These are phyloP conservation scores for Pseudochromis fuscus DNA, from an alignment of 2,797 vertebrate species.

Conservation along the genomic window DNA sequence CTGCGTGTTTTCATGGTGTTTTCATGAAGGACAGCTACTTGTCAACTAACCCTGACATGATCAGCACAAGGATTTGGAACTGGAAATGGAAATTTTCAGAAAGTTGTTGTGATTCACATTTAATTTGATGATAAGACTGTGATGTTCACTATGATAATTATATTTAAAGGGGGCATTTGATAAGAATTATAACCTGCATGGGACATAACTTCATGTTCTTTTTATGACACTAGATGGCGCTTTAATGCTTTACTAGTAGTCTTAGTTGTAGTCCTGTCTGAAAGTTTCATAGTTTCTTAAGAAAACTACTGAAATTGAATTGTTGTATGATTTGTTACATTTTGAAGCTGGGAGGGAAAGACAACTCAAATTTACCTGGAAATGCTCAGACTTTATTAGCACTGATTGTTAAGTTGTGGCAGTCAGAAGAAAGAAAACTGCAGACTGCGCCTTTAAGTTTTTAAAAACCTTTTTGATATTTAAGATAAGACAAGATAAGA, in stretches of 20 bases:
- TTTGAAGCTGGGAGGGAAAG: not conserved
- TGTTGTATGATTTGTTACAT: not conserved
- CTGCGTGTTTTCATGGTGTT: conserved; percentile 22
- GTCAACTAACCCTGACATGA: not conserved
- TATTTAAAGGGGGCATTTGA: not conserved
- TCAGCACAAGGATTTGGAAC: not conserved
- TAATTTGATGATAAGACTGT: not conserved
- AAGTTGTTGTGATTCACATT: not conserved
- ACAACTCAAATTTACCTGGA: not conserved
- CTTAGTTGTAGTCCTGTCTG: not conserved
- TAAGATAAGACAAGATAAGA: too few species aligned
- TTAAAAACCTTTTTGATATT: too few species aligned
- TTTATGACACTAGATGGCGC: conserved; percentile 71
- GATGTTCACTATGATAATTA: not conserved
- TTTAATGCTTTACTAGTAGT: not conserved
- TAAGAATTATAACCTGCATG: not conserved
- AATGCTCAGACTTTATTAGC: not conserved
- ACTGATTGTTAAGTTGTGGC: too few species aligned
- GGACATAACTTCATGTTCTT: not conserved
- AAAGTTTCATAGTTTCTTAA: not conserved
- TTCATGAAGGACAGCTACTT: conserved; percentile 24
- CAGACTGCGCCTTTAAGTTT: too few species aligned
- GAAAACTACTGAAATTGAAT: not conserved
- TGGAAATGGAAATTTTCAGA: not conserved
- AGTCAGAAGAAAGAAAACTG: too few species aligned